A percentile compares a stretch with the other conserved stretches of the same genome.
These are phyloP conservation scores for Dynastes tityus DNA, from an alignment of 2,888 invertebrate genomes.

Conservation along the genomic window DNA sequence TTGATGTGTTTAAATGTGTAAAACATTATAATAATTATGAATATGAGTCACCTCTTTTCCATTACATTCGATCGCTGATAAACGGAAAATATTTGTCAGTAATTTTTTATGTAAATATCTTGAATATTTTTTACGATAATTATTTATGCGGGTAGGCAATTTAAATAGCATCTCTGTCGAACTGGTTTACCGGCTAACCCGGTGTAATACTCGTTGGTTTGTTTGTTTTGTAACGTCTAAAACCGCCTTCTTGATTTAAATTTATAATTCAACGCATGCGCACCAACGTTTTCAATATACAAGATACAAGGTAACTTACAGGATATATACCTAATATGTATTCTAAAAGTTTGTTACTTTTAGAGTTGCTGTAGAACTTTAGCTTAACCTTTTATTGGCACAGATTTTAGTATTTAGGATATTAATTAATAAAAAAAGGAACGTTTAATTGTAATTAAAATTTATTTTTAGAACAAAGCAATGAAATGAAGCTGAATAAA, in stretches of 20 bases:
- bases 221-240: background rate
- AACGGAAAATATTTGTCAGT: background rate
- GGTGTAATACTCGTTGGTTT: slow-evolving; percentile 2
- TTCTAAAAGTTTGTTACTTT: too few relatives aligned
- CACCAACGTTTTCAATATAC: background rate
- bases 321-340: too few relatives aligned
- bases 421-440: too few relatives aligned
- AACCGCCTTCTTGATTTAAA: slow-evolving; percentile 25
- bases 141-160: slow-evolving; percentile 14
- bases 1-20: too few relatives aligned
- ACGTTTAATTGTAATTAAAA: too few relatives aligned
- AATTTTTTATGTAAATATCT: slow-evolving; percentile 13
- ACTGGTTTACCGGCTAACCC: background rate
- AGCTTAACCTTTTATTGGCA: too few relatives aligned
- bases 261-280: slow-evolving; percentile 19
- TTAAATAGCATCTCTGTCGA: slow-evolving; percentile 19
- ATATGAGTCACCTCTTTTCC: background rate
- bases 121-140: background rate
- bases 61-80: background rate
- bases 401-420: too few relatives aligned
- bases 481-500: too few relatives aligned
- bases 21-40: too few relatives aligned
- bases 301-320: too few relatives aligned
- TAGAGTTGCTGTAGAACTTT: too few relatives aligned
- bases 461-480: too few relatives aligned